Conservation (phyloP, 2,113 vertebrate species). For the Aspiorhynchus laticeps region DNA sequence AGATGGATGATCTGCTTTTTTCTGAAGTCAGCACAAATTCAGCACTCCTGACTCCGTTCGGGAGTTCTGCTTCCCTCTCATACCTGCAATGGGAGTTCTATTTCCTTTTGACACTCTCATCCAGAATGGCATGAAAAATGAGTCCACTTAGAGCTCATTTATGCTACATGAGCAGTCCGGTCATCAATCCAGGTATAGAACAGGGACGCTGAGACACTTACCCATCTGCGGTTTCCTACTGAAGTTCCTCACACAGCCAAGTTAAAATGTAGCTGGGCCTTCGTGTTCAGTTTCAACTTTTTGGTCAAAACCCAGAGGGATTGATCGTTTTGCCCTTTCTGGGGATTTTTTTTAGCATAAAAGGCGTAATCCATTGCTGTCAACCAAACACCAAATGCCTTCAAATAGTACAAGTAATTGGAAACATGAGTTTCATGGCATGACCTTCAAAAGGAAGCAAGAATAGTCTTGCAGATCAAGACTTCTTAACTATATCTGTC, state of each 20-base stretch:
- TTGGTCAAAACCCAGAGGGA: not conserved
- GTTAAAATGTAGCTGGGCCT: constrained; percentile 1
- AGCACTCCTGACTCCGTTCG: not conserved
- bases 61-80: not conserved
- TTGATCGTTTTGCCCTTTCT: not conserved
- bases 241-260: not conserved
- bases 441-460: not conserved
- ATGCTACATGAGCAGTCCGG: constrained; percentile 60
- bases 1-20: constrained; percentile 29
- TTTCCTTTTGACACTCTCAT: constrained; percentile 40
- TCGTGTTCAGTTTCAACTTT: not conserved
- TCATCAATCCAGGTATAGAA: constrained; percentile 70
- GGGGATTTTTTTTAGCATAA: not conserved
- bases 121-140: constrained; percentile 64
- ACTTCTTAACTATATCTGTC: not conserved
- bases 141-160: constrained; percentile 68
- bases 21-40: constrained; percentile 39
- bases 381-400: not conserved
- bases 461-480: not conserved
- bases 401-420: not conserved
- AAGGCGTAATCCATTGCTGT: constrained; percentile 1
- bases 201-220: constrained; percentile 13
- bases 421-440: not conserved
- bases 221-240: constrained; percentile 21
- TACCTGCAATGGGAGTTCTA: constrained; percentile 41